phyloP scores from a whole-genome alignment of 2,797 vertebrate genomes.

The Ciconia nigra region DNA sequence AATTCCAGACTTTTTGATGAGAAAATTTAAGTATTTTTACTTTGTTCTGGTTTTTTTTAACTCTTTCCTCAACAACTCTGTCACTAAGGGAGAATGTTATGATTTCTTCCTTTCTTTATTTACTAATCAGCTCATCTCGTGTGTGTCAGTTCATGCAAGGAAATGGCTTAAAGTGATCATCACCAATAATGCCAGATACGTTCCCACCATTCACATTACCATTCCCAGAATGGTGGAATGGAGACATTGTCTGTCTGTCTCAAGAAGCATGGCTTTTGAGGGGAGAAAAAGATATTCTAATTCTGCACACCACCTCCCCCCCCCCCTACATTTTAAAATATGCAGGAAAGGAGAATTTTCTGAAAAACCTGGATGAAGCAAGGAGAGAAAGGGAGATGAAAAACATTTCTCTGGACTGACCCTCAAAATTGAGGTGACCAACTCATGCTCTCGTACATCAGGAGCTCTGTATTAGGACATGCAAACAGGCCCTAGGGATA shows the following conservation, averaged over 20 bases:
- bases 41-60: not conserved
- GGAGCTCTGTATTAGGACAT: not conserved
- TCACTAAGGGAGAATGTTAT: not conserved
- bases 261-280: not conserved
- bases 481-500: not conserved
- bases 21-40: not conserved
- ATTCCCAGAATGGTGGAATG: not conserved
- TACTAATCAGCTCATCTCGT: not conserved
- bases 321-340: rapidly evolving
- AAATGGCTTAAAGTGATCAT: not conserved
- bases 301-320: not conserved
- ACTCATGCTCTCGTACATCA: not conserved
- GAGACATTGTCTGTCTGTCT: not conserved
- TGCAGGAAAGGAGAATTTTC: not conserved
- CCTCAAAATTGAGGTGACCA: not conserved
- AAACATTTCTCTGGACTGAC: not conserved
- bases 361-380: not conserved
- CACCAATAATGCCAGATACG: not conserved
- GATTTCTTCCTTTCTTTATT: not conserved
- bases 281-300: not conserved
- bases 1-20: not conserved
- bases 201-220: not conserved
- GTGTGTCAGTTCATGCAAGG: not conserved
- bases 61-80: not conserved
- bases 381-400: not conserved